A percentile compares a stretch with the other conserved stretches of the same genome.
These are phyloP conservation scores for Ectropis grisescens DNA, from an alignment of 1,140 invertebrate species.

Conservation along the genomic window DNA sequence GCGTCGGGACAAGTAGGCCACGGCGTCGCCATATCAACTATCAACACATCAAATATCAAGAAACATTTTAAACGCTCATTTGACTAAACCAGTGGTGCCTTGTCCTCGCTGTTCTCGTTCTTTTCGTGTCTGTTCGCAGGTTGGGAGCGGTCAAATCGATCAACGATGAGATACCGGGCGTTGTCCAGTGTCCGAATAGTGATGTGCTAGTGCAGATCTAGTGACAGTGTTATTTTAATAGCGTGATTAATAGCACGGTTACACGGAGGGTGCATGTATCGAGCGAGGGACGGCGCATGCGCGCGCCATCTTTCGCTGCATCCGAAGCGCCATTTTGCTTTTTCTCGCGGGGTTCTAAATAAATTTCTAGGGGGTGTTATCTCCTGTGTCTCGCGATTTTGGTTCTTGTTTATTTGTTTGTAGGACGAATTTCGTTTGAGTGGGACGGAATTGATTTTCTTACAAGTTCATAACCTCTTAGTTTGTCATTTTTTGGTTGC, in stretches of 20 bases:
- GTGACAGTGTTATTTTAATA: too few relatives aligned
- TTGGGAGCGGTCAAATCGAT: constrained; percentile 7
- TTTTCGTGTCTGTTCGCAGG: constrained; percentile 17
- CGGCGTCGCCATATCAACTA: constrained; percentile 28
- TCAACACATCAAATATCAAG: not conserved
- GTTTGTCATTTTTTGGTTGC: too few relatives aligned
- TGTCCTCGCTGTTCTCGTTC: constrained; percentile 6
- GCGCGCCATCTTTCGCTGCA: constrained; percentile 42
- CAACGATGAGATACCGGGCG: too few relatives aligned
- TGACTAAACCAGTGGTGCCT: not conserved
- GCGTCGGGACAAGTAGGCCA: constrained; percentile 86
- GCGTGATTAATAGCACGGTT: too few relatives aligned
- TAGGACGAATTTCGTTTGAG: too few relatives aligned
- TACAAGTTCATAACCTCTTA: too few relatives aligned
- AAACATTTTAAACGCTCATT: not conserved
- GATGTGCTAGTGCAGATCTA: constrained; percentile 2
- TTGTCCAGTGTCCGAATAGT: too few relatives aligned
- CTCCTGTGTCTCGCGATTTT: constrained; percentile 1
- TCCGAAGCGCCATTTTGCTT: constrained; percentile 44
- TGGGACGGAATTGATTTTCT: too few relatives aligned
- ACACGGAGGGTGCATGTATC: constrained; percentile 46
- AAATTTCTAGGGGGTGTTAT: constrained; percentile 6
- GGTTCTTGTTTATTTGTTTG: too few relatives aligned
- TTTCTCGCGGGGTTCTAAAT: constrained; percentile 13
- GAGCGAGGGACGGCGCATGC: constrained; percentile 53